A percentile compares a stretch with the other conserved stretches of the same genome.
Conservation (phyloP, 1,140 invertebrate species). For the Cotesia chilonis region DNA sequence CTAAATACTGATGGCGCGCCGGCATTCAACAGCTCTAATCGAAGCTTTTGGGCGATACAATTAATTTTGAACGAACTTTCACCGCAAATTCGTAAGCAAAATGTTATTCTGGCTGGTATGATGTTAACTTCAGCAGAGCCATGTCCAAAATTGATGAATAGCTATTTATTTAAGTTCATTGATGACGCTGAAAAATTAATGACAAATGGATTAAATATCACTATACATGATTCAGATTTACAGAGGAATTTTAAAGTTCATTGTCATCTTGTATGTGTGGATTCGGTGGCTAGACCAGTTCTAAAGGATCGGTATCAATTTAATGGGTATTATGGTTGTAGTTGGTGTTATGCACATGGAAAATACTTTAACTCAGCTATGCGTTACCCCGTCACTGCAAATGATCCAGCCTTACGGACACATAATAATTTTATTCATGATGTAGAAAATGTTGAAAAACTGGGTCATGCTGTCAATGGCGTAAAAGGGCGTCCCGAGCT, state of each 20-base stretch:
- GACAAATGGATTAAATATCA: slow-evolving; percentile 22
- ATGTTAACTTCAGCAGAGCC: slow-evolving; percentile 31
- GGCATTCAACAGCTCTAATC: slow-evolving; percentile 36
- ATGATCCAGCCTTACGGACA: slow-evolving; percentile 24
- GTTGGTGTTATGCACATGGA: slow-evolving; percentile 41
- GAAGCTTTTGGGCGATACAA: slow-evolving; percentile 39
- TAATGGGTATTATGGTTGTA: slow-evolving; percentile 40
- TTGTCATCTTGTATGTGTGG: slow-evolving; percentile 13
- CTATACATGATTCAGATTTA: neutral
- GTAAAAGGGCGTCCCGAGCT: slow-evolving; percentile 29
- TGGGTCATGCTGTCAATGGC: slow-evolving; percentile 12
- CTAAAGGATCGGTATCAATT: slow-evolving; percentile 29
- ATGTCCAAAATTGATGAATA: slow-evolving; percentile 30
- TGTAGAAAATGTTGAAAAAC: slow-evolving; percentile 34
- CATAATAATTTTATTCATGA: slow-evolving; percentile 37
- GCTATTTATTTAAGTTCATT: slow-evolving; percentile 31
- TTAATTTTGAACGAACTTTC: slow-evolving; percentile 37
- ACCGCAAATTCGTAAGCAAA: too few species aligned
- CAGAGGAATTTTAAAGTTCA: slow-evolving; percentile 24
- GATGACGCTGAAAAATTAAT: slow-evolving; percentile 30
- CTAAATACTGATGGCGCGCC: slow-evolving; percentile 30
- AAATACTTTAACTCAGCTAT: slow-evolving; percentile 7
- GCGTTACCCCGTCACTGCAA: slow-evolving; percentile 34
- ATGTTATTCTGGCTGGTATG: slow-evolving; percentile 31
- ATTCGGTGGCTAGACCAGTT: slow-evolving; percentile 35